Base-by-base conservation (phyloP, 1,140 invertebrate genomes). In the Phenacoccus solenopsis region DNA sequence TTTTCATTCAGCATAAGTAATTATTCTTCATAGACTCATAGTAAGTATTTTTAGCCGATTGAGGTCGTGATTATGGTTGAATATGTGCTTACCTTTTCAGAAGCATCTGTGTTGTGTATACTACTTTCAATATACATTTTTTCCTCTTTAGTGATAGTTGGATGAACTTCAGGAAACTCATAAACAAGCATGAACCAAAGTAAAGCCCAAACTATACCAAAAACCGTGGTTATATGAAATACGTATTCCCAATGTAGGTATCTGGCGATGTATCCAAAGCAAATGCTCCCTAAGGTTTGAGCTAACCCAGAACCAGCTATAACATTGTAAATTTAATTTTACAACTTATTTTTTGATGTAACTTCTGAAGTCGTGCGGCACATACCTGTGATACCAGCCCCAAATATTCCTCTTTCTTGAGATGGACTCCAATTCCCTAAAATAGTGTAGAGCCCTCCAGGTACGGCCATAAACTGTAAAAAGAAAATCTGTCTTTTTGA, bases 201-300 rank as follows among this genome's bases (percentile, higher is more conserved):
- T 0, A 69, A 1, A 72, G 89, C 92, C 93, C 93, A 96, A 3
- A 90, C 35, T 7, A 90, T 69, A 1, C 86, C 86, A 2, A 88
- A 73, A 0, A 80, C 71, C n/a, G 87, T 88, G 10, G 84, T 86
- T 1, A 84, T 75, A 73, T 91, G 86, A 76, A 93, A 94, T 0
- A 89, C 87, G 61, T 85, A 82, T 68, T 86, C 84, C 91, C 91
- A 94, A 9, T 86, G 86, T 30, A 81, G 82, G 69, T 76, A 79
- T 70, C 82, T 81, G 27, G 85, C 87, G 1, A 89, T 78, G 28
- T 82, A 81, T 1, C 87, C 88, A 73, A 86, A 88, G 25, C 89
- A 76, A 1, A 86, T 84, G 74, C 86, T 87, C 4, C 87, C 86
- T 2, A 88, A 73, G 0, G 87, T 86, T 24, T 85, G 85, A 2